Conservation (phyloP, 2,113 vertebrate species). For the Gorsachius goisagi region DNA sequence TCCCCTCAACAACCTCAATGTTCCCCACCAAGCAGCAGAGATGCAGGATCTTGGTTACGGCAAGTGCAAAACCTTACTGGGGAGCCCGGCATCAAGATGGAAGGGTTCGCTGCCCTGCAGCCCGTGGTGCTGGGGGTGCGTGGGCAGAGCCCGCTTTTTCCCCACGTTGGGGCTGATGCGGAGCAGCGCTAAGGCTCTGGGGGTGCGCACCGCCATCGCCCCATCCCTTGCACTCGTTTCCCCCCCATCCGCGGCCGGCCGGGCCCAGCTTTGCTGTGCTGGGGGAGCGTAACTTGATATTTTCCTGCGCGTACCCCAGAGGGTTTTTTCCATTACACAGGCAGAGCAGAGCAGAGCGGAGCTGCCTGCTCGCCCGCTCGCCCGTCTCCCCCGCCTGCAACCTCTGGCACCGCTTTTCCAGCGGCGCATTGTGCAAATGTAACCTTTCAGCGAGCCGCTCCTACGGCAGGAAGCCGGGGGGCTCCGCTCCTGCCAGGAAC, state of each 20-base stretch:
- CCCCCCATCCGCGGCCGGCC: neutral
- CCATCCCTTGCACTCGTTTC: neutral
- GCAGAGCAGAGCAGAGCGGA: conserved; percentile 55
- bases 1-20: neutral
- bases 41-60: fast-evolving
- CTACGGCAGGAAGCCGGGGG: conserved; percentile 83
- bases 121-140: fast-evolving
- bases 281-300: conserved; percentile 43
- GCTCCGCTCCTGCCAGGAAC: conserved; percentile 84
- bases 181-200: neutral
- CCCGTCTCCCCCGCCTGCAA: conserved; percentile 58
- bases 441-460: conserved; percentile 86
- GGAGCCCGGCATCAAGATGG: fast-evolving
- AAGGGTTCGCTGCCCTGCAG: neutral
- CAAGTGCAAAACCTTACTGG: neutral
- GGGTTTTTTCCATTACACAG: conserved; percentile 88
- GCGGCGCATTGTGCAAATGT: conserved; percentile 91
- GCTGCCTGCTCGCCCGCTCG: conserved; percentile 74
- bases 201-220: fast-evolving
- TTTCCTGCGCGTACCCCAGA: conserved; percentile 81
- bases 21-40: neutral
- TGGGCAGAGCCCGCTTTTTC: neutral
- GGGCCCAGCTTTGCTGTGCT: neutral
- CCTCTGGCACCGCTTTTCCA: conserved; percentile 77
- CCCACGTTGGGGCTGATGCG: neutral